A percentile compares a stretch with the other conserved stretches of the same genome.
phyloP scores from a whole-genome alignment of 1,140 invertebrate genomes.

The Aricia agestis region DNA sequence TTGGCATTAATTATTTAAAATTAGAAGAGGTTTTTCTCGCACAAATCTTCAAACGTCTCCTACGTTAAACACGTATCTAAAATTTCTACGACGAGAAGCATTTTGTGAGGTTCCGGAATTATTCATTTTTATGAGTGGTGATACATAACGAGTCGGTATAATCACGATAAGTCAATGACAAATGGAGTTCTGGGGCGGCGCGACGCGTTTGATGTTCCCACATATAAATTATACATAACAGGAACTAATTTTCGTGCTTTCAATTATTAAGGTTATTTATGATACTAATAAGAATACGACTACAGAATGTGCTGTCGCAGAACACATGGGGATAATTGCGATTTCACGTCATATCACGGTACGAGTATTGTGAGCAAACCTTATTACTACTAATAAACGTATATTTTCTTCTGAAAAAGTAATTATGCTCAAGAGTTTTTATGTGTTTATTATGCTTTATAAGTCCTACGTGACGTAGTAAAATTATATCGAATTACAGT shows the following conservation, averaged over 20 bases:
- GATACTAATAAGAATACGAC: neutral
- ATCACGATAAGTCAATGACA: constrained; percentile 11
- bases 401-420: too few relatives aligned
- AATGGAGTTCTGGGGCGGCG: neutral
- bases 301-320: neutral
- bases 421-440: too few relatives aligned
- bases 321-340: neutral
- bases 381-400: neutral
- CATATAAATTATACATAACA: constrained; percentile 7
- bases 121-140: constrained; percentile 6
- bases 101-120: neutral
- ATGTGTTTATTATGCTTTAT: too few relatives aligned
- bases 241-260: constrained; percentile 14
- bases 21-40: too few relatives aligned
- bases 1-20: too few relatives aligned
- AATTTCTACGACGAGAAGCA: neutral
- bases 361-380: neutral
- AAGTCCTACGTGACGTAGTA: too few relatives aligned
- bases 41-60: too few relatives aligned
- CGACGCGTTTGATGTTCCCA: constrained; percentile 3
- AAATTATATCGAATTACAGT: too few relatives aligned
- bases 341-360: neutral
- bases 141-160: neutral
- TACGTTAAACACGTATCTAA: too few relatives aligned
- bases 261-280: constrained; percentile 13